Percentiles rank a stretch among this genome's conserved stretches.
These are phyloP conservation scores for Peribatodes rhomboidaria DNA, from an alignment of 2,888 invertebrate genomes.

Conservation along the genomic window DNA sequence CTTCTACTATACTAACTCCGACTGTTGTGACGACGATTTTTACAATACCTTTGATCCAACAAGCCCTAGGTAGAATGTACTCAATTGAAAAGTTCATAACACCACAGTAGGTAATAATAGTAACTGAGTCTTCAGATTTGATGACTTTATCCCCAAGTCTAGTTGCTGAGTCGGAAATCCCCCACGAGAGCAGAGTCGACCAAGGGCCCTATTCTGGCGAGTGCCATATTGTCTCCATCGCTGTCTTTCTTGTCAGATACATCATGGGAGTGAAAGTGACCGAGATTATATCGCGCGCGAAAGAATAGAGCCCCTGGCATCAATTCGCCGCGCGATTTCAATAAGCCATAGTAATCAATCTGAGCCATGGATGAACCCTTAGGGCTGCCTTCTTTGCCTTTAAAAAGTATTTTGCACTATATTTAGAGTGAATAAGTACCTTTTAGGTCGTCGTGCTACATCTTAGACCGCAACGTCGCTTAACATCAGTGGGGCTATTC, in stretches of 20 bases:
- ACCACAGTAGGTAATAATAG: neutral
- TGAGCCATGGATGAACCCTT: conserved; percentile 17
- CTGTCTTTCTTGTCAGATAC: too few species aligned
- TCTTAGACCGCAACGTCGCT: too few species aligned
- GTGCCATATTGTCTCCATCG: too few species aligned
- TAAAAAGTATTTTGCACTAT: neutral
- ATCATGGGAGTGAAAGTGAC: too few species aligned
- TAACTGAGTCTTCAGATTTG: conserved; percentile 5
- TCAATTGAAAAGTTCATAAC: neutral
- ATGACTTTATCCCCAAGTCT: conserved; percentile 15
- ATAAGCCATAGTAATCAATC: conserved; percentile 41
- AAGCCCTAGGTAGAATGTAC: neutral
- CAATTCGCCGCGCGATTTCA: conserved; percentile 27
- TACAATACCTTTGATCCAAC: too few species aligned
- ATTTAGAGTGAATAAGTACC: too few species aligned
- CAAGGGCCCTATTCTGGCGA: too few species aligned
- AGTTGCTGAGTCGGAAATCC: conserved; percentile 26
- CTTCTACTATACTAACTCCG: too few species aligned
- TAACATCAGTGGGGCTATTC: too few species aligned
- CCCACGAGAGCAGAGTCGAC: conserved; percentile 12
- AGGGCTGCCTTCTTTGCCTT: conserved; percentile 15
- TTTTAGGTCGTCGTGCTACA: too few species aligned
- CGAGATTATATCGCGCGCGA: too few species aligned
- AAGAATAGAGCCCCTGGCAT: conserved; percentile 7
- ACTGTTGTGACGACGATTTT: too few species aligned